Conservation (phyloP, 2,797 vertebrate genomes). For the Nothura maculosa region DNA sequence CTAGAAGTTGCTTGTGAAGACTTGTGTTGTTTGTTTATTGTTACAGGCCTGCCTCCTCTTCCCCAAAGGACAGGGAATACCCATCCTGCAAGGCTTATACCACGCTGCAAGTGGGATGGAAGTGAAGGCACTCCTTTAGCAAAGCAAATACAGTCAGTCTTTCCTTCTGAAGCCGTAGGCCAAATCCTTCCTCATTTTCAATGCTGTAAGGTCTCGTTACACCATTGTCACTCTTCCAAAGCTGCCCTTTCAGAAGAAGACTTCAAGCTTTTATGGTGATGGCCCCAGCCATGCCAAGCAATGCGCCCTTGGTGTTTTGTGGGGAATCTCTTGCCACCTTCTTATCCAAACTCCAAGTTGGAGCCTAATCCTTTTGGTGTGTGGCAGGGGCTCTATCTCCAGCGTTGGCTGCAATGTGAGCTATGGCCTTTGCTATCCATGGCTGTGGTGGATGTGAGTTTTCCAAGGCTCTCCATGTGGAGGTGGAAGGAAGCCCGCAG, state of each 20-base stretch:
- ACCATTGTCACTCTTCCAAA: neutral
- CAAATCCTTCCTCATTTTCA: neutral
- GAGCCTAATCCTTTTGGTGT: neutral
- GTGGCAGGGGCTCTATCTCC: no score
- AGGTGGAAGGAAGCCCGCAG: fast-evolving
- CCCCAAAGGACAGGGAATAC: neutral
- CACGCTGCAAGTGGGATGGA: neutral
- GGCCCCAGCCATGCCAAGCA: neutral
- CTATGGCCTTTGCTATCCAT: no score
- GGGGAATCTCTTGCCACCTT: neutral
- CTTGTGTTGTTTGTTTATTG: neutral
- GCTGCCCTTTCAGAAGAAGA: neutral
- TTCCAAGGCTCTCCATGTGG: neutral
- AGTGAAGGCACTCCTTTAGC: neutral
- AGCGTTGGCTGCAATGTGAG: neutral
- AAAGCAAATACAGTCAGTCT: neutral
- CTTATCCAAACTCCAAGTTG: neutral
- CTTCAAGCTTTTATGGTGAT: neutral
- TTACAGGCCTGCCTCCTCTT: neutral
- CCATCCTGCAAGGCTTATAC: neutral
- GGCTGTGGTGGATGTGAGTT: no score
- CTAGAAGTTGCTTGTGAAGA: neutral
- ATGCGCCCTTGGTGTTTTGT: no score
- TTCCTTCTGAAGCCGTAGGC: neutral
- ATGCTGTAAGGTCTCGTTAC: neutral